Percentiles rank a stretch among this genome's conserved stretches.
Conservation (phyloP, 2,888 invertebrate species). For the Eurytoma californica region DNA sequence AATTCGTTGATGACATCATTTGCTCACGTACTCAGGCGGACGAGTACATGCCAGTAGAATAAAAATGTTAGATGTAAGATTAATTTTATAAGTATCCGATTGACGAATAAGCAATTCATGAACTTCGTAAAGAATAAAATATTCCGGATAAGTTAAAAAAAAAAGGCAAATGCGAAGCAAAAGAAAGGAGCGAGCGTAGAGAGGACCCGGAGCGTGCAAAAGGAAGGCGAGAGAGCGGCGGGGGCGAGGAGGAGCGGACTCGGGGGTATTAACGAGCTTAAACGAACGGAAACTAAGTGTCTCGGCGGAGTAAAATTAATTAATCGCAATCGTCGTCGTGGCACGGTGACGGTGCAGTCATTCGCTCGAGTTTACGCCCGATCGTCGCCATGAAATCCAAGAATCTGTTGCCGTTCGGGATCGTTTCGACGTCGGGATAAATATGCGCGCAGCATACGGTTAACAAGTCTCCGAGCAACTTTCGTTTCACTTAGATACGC, state of each 20-base stretch:
- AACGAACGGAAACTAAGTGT: conserved; percentile 75
- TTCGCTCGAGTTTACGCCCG: conserved; percentile 62
- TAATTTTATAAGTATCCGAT: no score
- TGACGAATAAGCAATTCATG: no score
- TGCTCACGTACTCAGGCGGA: no score
- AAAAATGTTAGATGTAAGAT: no score
- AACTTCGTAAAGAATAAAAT: no score
- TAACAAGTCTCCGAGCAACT: conserved; percentile 32
- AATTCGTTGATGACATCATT: no score
- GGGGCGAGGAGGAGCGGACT: conserved; percentile 36
- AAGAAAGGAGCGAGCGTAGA: neutral
- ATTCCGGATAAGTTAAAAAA: no score
- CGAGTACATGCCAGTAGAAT: no score
- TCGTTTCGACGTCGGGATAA: conserved; percentile 51
- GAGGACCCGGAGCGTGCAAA: conserved; percentile 23
- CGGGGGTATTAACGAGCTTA: conserved; percentile 73
- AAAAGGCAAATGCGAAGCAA: neutral
- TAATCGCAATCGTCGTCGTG: conserved; percentile 68
- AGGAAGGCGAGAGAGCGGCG: conserved; percentile 1
- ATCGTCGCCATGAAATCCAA: conserved; percentile 59
- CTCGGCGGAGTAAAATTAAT: conserved; percentile 75
- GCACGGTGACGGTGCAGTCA: conserved; percentile 59
- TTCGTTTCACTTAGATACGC: conserved; percentile 37
- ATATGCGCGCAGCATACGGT: conserved; percentile 19
- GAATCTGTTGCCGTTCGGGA: conserved; percentile 55